Evolutionary conservation across 2,113 vertebrate genomes (phyloP).

Genomic region (Myrmecobius fasciatus): DNA sequence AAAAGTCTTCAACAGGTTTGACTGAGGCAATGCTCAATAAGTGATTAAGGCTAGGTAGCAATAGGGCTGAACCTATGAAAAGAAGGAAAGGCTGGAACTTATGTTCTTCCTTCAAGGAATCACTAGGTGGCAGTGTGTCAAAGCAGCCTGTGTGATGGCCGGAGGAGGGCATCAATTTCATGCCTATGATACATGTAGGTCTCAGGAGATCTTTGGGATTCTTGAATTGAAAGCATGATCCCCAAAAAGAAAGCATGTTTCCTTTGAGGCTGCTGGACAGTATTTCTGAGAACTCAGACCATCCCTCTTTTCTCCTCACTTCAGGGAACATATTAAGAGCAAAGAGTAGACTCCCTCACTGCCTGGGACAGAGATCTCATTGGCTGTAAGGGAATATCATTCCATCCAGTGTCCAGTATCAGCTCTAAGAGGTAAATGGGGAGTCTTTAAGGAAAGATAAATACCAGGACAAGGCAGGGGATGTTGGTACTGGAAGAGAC

Average conservation of each 20-base stretch:
- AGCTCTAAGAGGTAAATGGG: background rate
- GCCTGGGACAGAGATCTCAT: background rate
- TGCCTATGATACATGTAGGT: background rate
- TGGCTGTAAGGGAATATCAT: background rate
- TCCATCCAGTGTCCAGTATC: background rate
- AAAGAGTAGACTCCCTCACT: background rate
- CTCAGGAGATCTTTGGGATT: background rate
- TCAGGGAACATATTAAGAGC: background rate
- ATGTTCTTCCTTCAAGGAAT: constrained; percentile 58
- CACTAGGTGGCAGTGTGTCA: constrained; percentile 78
- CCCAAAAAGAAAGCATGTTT: background rate
- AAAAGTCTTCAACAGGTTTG: no score
- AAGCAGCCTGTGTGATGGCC: constrained; percentile 54
- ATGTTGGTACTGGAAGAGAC: background rate
- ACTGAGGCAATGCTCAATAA: no score
- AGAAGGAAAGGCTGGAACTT: background rate
- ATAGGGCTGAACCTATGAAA: background rate
- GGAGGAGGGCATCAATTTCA: background rate
- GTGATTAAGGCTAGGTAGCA: no score
- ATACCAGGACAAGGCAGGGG: background rate
- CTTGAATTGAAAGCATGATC: background rate
- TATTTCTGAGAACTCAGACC: background rate
- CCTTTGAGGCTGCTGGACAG: background rate
- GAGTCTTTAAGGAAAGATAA: background rate
- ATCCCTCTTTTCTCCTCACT: background rate